A percentile compares a stretch with the other conserved stretches of the same genome.
phyloP scores from a whole-genome alignment of 2,797 vertebrate species.

The Lindbergichthys nudifrons region DNA sequence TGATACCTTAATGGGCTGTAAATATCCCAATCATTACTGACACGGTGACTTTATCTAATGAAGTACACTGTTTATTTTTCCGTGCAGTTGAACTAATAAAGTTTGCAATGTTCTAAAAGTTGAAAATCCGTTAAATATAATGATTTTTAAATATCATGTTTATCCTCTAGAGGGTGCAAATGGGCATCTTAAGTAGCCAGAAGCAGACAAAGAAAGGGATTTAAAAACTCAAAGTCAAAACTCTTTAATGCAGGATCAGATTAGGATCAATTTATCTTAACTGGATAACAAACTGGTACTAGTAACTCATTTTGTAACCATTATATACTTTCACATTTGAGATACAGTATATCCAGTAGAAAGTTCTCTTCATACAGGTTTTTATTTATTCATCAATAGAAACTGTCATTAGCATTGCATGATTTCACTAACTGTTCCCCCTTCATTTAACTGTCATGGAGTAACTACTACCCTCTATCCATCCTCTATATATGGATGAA shows the following conservation, averaged over 20 bases:
- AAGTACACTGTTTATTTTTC: constrained; percentile 13
- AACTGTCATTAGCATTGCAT: background rate
- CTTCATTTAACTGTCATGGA: background rate
- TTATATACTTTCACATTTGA: no score
- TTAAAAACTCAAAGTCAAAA: no score
- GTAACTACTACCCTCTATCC: background rate
- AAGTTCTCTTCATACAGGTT: background rate
- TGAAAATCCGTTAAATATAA: background rate
- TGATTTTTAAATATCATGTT: background rate
- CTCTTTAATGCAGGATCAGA: background rate
- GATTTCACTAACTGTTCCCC: background rate
- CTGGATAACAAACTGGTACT: background rate
- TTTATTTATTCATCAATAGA: background rate
- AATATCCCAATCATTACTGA: constrained; percentile 46
- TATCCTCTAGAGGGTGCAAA: constrained; percentile 29
- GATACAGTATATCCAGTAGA: no score
- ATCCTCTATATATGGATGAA: background rate
- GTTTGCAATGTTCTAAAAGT: background rate
- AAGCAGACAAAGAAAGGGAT: constrained; percentile 15
- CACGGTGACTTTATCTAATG: constrained; percentile 34
- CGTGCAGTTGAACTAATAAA: background rate
- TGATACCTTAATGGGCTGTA: constrained; percentile 40
- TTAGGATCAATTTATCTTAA: background rate
- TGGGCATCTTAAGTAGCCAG: background rate
- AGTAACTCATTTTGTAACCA: no score